A percentile compares a stretch with the other conserved stretches of the same genome.
These are phyloP conservation scores for Microtus agrestis DNA, from an alignment of 2,797 vertebrate genomes.

Conservation along the genomic window DNA sequence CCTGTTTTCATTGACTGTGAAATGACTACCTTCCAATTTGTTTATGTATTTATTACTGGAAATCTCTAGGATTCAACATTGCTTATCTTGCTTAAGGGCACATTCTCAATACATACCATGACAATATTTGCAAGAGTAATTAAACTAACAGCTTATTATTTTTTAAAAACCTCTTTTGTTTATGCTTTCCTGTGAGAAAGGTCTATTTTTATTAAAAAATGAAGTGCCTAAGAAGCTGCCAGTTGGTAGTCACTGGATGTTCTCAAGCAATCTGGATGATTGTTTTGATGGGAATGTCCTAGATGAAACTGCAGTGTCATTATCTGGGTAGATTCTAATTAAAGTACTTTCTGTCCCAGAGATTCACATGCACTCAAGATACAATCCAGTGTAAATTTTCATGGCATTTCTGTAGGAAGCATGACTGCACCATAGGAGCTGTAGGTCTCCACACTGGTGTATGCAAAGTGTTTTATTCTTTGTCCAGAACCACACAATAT, in stretches of 20 bases:
- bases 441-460: not conserved
- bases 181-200: not conserved
- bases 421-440: not conserved
- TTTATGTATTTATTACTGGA: not conserved
- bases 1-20: conserved; percentile 7
- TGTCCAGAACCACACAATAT: not conserved
- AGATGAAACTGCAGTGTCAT: not conserved
- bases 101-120: not conserved
- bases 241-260: not conserved
- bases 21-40: conserved; percentile 18
- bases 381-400: not conserved
- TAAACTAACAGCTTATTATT: conserved; percentile 2
- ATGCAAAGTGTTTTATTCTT: not conserved
- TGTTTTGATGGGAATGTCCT: not conserved
- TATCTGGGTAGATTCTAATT: conserved; percentile 10
- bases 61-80: not conserved
- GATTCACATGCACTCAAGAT: conserved; percentile 3
- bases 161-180: not conserved
- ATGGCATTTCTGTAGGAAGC: not conserved
- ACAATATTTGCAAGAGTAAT: not conserved
- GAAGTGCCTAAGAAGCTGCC: not conserved
- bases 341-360: not conserved
- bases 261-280: not conserved
- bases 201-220: conserved; percentile 6
- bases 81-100: not conserved